Evolutionary conservation across 1,140 invertebrate species (phyloP), one percentile per base, ranked within the genome.

Genomic region (Drosophila oshimai): DNA sequence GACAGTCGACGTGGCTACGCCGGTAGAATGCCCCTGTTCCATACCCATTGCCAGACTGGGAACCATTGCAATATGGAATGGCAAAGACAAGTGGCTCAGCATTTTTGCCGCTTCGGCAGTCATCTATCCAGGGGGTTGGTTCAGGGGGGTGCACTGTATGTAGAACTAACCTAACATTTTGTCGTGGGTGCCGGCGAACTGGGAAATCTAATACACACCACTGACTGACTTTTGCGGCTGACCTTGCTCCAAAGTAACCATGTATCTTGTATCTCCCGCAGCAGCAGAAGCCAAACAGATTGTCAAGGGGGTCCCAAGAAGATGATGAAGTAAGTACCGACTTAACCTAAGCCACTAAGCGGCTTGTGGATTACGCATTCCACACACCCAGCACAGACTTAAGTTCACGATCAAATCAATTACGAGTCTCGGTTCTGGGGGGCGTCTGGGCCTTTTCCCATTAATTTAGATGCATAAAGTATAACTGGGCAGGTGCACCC

Each of bases 371-470:
- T 46, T 69, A 45, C 15, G 24, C 18, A 61, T 42, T 50, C 61
- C 49, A 18, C 31, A 57, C 71, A 68, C 65, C 53, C 34, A 51
- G 72, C 20, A 12, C 33, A 37, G 57, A 65, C 47, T 73, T 76
- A 76, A 70, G 81, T 86, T 87, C 80, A 86, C 72, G 83, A 87
- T 70, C 80, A 71, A 80, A 76, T 87, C 81, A 87, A 86, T 86
- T 87, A 47, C 34, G 6, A 18, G 15, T 15, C 4, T 39, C 34
- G 6, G 22, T 22, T 15, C 4, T 39, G 39, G 45, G n/a, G 34
- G 28, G 6, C 39, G 18, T 33, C 50, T 62, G 36, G 39, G 24
- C 18, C 28, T 42, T 22, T 54, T 69, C 22, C 31, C 12, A 50
- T 28, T 37, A 60, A 72, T 71, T 47, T 24, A 28, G 15, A 58